phyloP scores from a whole-genome alignment of 2,113 vertebrate species.

The Strix uralensis region DNA sequence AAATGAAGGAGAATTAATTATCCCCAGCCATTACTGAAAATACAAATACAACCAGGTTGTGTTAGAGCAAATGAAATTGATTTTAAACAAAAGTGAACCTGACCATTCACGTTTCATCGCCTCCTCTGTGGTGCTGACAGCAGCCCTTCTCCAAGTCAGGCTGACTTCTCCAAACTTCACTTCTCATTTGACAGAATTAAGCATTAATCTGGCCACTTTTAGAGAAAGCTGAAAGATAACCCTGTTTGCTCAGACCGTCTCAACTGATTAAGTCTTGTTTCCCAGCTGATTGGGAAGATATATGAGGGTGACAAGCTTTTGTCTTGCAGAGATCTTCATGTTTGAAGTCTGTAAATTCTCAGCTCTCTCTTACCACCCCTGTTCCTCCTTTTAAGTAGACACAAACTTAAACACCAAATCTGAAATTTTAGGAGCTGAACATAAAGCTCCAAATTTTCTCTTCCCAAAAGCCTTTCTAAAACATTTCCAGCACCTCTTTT shows the following conservation, averaged over 20 bases:
- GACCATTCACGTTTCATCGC: fast-evolving
- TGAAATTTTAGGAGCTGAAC: background rate
- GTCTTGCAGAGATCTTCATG: background rate
- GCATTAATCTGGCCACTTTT: slow-evolving; percentile 13
- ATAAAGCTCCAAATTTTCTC: background rate
- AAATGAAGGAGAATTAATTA: slow-evolving; percentile 40
- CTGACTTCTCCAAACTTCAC: background rate
- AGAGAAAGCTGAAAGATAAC: background rate
- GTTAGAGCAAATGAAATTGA: background rate
- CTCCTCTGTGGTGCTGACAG: background rate
- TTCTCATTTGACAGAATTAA: background rate
- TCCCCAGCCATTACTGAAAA: slow-evolving; percentile 1
- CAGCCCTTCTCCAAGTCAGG: fast-evolving
- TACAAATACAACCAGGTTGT: background rate
- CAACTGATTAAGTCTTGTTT: slow-evolving; percentile 32
- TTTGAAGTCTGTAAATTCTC: background rate
- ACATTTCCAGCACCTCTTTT: background rate
- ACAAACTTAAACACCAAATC: background rate
- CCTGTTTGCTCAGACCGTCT: background rate
- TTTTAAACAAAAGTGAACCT: slow-evolving; percentile 54
- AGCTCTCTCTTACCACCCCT: background rate
- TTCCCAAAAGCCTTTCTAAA: background rate
- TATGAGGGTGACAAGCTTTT: background rate
- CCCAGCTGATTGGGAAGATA: background rate
- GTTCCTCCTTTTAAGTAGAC: background rate